Evolutionary conservation across 2,113 vertebrate species (phyloP).

Genomic region (Ploceus nigricollis): DNA sequence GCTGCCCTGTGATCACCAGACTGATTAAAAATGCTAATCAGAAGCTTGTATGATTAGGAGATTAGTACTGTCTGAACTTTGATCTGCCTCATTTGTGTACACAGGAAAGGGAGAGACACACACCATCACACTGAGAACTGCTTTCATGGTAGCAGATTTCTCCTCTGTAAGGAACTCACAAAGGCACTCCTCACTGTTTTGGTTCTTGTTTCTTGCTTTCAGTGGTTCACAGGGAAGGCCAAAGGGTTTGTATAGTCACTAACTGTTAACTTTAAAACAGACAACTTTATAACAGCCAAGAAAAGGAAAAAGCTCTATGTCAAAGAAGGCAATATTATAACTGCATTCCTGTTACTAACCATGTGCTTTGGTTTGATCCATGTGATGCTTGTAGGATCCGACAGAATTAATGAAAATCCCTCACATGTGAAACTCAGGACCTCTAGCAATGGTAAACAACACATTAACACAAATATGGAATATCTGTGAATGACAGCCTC

Average conservation of each 20-base stretch:
- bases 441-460: background rate
- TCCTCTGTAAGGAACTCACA: background rate
- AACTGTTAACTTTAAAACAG: background rate
- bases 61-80: constrained; percentile 59
- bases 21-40: constrained; percentile 59
- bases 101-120: background rate
- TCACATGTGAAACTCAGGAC: constrained; percentile 25
- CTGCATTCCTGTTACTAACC: constrained; percentile 3
- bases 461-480: background rate
- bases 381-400: constrained; percentile 30
- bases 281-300: background rate
- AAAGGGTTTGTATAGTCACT: background rate
- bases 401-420: constrained; percentile 52
- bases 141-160: background rate
- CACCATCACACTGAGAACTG: background rate
- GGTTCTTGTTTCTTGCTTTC: background rate
- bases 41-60: constrained; percentile 51
- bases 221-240: background rate
- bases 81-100: constrained; percentile 28
- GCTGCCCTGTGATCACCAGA: constrained; percentile 12
- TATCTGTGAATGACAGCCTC: background rate
- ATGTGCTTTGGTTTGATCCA: constrained; percentile 41
- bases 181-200: background rate
- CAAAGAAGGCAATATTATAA: background rate
- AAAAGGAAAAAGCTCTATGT: background rate